Percentiles rank a stretch among this genome's conserved stretches.
These are phyloP conservation scores for Lasioglossum villosulum DNA, from an alignment of 2,888 invertebrate genomes.

Conservation along the genomic window DNA sequence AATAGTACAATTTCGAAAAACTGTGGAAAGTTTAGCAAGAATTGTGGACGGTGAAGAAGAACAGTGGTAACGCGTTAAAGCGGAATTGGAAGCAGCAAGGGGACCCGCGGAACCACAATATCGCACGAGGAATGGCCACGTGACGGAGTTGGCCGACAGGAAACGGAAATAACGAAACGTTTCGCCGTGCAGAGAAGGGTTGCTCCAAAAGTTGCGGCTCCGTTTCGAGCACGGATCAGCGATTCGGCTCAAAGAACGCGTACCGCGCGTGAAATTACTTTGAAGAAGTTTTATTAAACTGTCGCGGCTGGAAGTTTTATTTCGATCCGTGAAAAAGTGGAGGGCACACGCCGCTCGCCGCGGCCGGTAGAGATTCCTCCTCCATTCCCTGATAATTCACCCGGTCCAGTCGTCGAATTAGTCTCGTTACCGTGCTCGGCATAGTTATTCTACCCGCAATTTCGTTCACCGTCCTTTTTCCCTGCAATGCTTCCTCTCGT, in stretches of 20 bases:
- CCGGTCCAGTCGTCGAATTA: not conserved
- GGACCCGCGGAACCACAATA: not conserved
- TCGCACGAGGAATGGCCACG: not conserved
- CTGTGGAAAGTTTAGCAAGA: not conserved
- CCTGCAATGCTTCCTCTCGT: not conserved
- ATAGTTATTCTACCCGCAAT: not conserved
- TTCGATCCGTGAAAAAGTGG: not conserved
- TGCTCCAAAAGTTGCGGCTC: not conserved
- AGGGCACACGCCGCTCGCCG: not conserved
- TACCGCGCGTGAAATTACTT: constrained; percentile 7
- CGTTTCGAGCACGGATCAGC: constrained; percentile 8
- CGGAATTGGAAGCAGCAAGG: not conserved
- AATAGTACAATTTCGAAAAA: not conserved
- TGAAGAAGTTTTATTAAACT: constrained; percentile 10
- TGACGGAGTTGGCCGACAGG: not conserved
- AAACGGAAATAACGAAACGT: constrained; percentile 8
- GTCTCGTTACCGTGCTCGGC: not conserved
- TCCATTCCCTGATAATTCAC: not conserved
- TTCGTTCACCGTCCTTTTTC: not conserved
- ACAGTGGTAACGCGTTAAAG: not conserved
- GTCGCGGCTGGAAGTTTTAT: not conserved
- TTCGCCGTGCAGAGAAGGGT: not conserved
- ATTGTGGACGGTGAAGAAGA: not conserved
- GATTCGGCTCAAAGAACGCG: constrained; percentile 9
- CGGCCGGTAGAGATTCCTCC: not conserved